Base-by-base conservation (phyloP, 2,113 vertebrate species). In the Trogon melanurus region DNA sequence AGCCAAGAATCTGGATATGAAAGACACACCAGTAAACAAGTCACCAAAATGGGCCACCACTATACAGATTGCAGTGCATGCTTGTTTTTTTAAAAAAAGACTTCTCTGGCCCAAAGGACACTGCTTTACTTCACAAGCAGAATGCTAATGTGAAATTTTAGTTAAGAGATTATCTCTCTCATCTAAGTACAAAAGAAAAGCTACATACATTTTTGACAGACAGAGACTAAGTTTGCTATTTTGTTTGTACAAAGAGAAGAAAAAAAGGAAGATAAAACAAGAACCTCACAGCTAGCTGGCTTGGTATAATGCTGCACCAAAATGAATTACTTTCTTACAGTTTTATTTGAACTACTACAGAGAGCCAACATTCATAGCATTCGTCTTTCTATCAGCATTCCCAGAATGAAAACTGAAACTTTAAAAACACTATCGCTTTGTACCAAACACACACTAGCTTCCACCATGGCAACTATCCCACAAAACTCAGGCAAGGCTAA, bases 361-460 rank as follows among this genome's bases (percentile, higher is more conserved):
- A 93, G 38, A 92, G 67, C 34, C n/a, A 76, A 41, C 61, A 83
- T 72, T 84, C 95, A 86, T 74, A 92, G 82, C 73, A 93, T 97
- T 90, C 19, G 4, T 81, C 95, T 81, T 97, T 91, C 95, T 93
- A 97, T 80, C 73, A 91, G 85, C 88, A 81, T 75, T 95, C 74
- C 80, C 81, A 94, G 92, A 93, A 95, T 76, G 78, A 93, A 97
- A 97, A 97, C 90, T 29, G 53, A 96, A 96, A 96, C 93, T 95
- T 92, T 80, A 86, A 96, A 97, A 98, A 94, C 89, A 85, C 76
- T 94, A 72, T 81, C 94, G 82, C 75, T 90, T 95, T 96, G 95
- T 76, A 95, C 62, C 95, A 92, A 96, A 96, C 4, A 8, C 88
- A 91, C 90, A 75, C 78, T 67, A 78, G 41, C 76, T 96, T 95